Evolutionary conservation across 1,140 invertebrate genomes (phyloP).

Genomic region (Drosophila lacertosa): DNA sequence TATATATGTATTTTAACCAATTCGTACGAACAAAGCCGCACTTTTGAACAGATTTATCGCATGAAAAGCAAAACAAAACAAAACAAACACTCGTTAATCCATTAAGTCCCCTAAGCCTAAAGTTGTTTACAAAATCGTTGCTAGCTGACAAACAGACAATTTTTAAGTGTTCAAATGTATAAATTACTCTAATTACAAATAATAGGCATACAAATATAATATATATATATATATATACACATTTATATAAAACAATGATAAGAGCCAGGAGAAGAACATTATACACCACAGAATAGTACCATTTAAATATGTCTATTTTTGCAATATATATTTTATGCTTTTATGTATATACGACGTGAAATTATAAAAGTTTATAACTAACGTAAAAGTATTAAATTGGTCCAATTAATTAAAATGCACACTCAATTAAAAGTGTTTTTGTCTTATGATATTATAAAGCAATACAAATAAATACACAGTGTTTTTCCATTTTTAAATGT

Average conservation of each 20-base stretch:
- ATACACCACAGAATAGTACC: conserved; percentile 60
- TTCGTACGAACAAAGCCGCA: conserved; percentile 64
- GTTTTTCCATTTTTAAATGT: neutral
- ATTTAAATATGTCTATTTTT: conserved; percentile 66
- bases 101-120: conserved; percentile 47
- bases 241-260: conserved; percentile 4
- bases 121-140: conserved; percentile 42
- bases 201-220: conserved; percentile 51
- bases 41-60: conserved; percentile 63
- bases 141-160: conserved; percentile 47
- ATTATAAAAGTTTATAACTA: conserved; percentile 52
- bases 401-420: conserved; percentile 64
- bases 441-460: neutral
- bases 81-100: conserved; percentile 52
- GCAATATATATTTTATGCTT: conserved; percentile 78
- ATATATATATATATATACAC: conserved; percentile 47
- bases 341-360: conserved; percentile 62
- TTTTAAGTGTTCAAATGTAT: conserved; percentile 78
- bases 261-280: conserved; percentile 28
- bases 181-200: conserved; percentile 70
- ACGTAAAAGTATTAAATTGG: conserved; percentile 72
- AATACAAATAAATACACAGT: neutral
- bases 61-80: conserved; percentile 11
- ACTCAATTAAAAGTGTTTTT: conserved; percentile 12
- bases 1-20: conserved; percentile 51